Evolutionary conservation across 2,888 invertebrate species (phyloP), one percentile per base, ranked within the genome.

Genomic region (Serrognathus titanus): DNA sequence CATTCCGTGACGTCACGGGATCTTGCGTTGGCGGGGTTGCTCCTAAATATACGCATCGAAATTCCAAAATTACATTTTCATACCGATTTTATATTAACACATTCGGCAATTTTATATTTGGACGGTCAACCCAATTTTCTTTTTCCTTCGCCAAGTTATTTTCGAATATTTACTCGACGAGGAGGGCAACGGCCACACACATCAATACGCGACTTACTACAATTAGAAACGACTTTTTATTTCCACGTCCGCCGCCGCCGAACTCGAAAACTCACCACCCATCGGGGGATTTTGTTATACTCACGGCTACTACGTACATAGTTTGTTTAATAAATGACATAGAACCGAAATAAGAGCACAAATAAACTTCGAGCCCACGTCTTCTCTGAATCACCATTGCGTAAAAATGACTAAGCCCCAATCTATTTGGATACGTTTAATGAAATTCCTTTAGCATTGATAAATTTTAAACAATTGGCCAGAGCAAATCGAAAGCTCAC

Each of bases 321-420:
- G 49, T 35, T 16, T 49, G 20, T 13, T 36, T 35, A 38, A 50
- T 13, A 12, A 16, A 50, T 24, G 36, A 16, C 16, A 24, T 20
- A 8, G 41, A 31, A 20, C 52, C 51, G 41, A 60, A 54, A 55
- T 40, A 51, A 58, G 60, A 63, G 61, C 58, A 61, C 63, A 66
- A 66, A 66, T 66, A 66, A 65, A 64, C 61, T 48, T 31, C 45
- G 56, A 62, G 41, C 64, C 63, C 63, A 63, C 64, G 62, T 61
- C 45, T 50, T 60, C 20, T 39, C 56, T 64, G 64, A 66, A 62
- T 64, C 66, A 66, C 52, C 49, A 48, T 53, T 48, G 53, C 55
- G 53, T 58, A 58, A 60, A 55, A 63, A 62, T 64, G 63, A 60
- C 45, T 63, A 63, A 64, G 57, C 53, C 48, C 53, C 55, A 60